Base-by-base conservation (phyloP, 2,888 invertebrate species). In the Ecliptopera silaceata region DNA sequence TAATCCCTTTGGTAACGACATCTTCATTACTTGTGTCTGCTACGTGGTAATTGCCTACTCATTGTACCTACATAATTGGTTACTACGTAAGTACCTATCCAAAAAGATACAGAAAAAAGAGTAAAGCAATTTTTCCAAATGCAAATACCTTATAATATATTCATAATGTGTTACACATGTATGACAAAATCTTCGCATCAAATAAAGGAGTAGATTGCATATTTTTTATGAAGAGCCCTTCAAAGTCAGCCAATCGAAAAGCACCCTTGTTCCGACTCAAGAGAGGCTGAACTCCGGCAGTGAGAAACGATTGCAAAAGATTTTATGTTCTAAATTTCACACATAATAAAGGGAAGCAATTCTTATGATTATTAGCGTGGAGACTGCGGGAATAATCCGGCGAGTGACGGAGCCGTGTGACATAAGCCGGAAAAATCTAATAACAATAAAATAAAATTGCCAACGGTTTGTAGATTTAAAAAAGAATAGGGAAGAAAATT, bases 371-470 rank as follows among this genome's bases (percentile, higher is more conserved):
- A 91, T 91, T 90, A 91, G 88, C 87, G 79, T 70, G 68, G 88
- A 88, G 88, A 84, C 86, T 84, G 81, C 84, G 88, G 83, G 86
- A 89, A 84, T 91, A 91, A 91, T 89, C 91, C 88, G 81, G 78
- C 85, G 59, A 75, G 83, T 84, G 86, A 86, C 88, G 81, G 75
- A 76, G 79, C 80, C 74, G 83, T 82, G 88, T 89, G 91, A 91
- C 91, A 86, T 89, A 89, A 91, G 80, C 90, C 88, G 88, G 87
- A 88, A 91, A 89, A 91, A 88, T 90, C 88, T 90, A 88, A 91
- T 91, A 90, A 90, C 91, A 91, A 90, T 91, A 91, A 91, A 91
- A 90, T 88, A 88, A 86, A 90, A 91, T 91, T 91, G 91, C 89
- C 71, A 77, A 79, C 84, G 84, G 86, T 90, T 89, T 90, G 89